Base-by-base conservation (phyloP, 1,140 invertebrate species). In the Capitella teleta region DNA sequence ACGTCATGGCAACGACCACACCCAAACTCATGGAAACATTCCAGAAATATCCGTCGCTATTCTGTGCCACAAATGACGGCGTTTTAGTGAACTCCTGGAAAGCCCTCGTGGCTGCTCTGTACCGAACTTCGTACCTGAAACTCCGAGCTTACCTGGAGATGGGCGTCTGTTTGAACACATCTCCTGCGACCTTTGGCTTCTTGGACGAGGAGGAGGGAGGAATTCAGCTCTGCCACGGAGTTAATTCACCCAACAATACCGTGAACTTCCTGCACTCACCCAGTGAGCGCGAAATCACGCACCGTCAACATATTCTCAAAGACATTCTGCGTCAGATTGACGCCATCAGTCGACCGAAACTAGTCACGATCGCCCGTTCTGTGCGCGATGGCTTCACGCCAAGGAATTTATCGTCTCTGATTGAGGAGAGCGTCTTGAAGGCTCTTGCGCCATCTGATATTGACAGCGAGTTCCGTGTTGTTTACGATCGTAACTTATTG, bases 341-440 rank as follows among this genome's bases (percentile, higher is more conserved):
- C 8, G 25, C 52, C 3, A 30, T 19, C 8, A 36, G 42, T 14
- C 40, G 30, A 1, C 55, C 56, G 8, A 30, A 40, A 14, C 30
- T 47, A n/a, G 55, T 62, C 5, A 64, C 61, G 8, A 37, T 64
- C 3, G 61, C 59, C 57, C 51, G 62, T 14, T 64, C 62, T 3
- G 50, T 61, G 1, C 38, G 62, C 1, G 62, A 64, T 41, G 62
- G 62, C 2, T 64, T 61, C 43, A 62, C 62, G 23, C 62, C 62
- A 14, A 56, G 56, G 42, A 21, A 49, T n/a, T n/a, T n/a, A n/a
- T n/a, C n/a, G n/a, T n/a, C n/a, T n/a, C n/a, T n/a, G n/a, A n/a
- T n/a, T n/a, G n/a, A n/a, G n/a, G n/a, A n/a, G n/a, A n/a, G n/a
- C n/a, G n/a, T n/a, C n/a, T n/a, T n/a, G n/a, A n/a, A n/a, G n/a